phyloP scores from a whole-genome alignment of 2,888 invertebrate genomes.

The Microdon myrmicae region DNA sequence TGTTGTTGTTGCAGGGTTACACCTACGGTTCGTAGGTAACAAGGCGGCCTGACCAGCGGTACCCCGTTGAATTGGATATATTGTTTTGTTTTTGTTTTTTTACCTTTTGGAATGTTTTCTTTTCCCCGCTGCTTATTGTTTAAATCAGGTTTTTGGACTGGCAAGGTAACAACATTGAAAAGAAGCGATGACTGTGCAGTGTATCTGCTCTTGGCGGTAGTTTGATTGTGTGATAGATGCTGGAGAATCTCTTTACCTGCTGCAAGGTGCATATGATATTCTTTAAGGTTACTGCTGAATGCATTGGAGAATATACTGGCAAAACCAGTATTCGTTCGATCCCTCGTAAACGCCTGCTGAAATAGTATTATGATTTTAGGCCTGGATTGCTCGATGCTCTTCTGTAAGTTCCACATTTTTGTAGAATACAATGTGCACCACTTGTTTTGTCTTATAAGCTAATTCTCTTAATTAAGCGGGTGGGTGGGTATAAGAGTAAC shows the following conservation, averaged over 20 bases:
- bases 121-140: constrained; percentile 2
- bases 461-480: no score
- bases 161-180: constrained; percentile 34
- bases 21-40: constrained; percentile 45
- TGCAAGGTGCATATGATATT: no score
- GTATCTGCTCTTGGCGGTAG: constrained; percentile 13
- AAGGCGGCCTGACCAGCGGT: constrained; percentile 43
- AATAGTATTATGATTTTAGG: no score
- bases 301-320: constrained; percentile 16
- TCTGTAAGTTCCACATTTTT: no score
- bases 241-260: constrained; percentile 7
- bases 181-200: constrained; percentile 34
- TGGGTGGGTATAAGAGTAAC: no score
- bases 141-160: constrained; percentile 49
- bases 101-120: no score
- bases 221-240: constrained; percentile 40
- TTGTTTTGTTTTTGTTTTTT: constrained; percentile 18
- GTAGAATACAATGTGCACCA: no score
- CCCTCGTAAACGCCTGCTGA: no score
- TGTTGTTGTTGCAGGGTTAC: constrained; percentile 34
- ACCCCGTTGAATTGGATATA: constrained; percentile 40
- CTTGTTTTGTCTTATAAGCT: no score
- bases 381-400: no score
- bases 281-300: no score
- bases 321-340: constrained; percentile 40